phyloP scores from a whole-genome alignment of 92 coral and sea anemone genomes.

The Porites rus region DNA sequence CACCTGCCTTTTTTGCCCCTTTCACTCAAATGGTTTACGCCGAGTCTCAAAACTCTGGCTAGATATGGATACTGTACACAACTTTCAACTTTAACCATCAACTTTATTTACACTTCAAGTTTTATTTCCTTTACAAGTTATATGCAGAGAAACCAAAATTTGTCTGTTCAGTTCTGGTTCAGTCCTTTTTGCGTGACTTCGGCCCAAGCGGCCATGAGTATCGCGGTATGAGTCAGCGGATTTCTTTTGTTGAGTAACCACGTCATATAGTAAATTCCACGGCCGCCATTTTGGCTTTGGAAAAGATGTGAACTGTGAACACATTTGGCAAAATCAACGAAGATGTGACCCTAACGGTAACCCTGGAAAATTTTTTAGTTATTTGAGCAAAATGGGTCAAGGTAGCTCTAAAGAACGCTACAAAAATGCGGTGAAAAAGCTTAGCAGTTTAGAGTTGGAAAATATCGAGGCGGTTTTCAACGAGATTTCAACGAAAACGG shows the following conservation, averaged over 20 bases:
- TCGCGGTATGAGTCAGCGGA: constrained; percentile 17
- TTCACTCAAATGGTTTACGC: too few species aligned
- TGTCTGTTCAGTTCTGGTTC: too few species aligned
- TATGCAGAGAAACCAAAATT: too few species aligned
- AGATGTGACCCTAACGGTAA: background rate
- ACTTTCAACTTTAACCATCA: too few species aligned
- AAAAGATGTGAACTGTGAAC: background rate
- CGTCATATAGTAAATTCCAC: too few species aligned
- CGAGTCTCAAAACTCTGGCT: too few species aligned
- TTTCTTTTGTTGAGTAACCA: background rate
- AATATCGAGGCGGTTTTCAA: constrained; percentile 93
- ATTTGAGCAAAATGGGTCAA: constrained; percentile 70
- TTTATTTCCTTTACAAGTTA: too few species aligned
- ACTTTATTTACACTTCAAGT: too few species aligned
- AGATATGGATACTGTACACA: too few species aligned
- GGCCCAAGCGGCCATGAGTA: background rate
- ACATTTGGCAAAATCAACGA: background rate
- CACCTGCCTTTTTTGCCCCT: too few species aligned
- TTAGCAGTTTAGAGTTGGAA: constrained; percentile 86
- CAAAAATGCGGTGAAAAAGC: constrained; percentile 87
- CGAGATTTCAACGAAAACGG: constrained; percentile 87
- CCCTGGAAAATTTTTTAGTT: too few species aligned
- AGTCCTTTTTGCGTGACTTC: too few species aligned
- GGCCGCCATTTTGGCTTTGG: constrained; percentile 22
- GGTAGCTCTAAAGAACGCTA: constrained; percentile 88